These are phyloP conservation scores for Isaurus tuberculatus DNA, from an alignment of 92 coral and sea anemone genomes.

Conservation along the genomic window DNA sequence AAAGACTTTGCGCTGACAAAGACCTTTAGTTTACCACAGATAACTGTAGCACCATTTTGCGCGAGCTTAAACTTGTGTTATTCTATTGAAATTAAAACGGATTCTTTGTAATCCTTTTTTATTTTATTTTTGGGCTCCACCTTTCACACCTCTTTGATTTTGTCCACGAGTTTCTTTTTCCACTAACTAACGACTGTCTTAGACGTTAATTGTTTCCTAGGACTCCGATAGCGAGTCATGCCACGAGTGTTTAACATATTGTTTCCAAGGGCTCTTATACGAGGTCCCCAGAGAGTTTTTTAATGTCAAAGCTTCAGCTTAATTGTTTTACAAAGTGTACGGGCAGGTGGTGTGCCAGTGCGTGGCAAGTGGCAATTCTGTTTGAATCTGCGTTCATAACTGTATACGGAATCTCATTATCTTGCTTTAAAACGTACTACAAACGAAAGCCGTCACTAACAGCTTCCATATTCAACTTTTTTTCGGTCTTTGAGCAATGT, in stretches of 20 bases:
- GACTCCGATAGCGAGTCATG: neutral
- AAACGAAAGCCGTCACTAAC: no score
- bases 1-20: neutral
- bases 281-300: constrained; percentile 40
- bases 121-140: neutral
- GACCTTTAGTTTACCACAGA: neutral
- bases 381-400: no score
- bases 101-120: neutral
- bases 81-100: neutral
- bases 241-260: neutral
- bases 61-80: constrained; percentile 6
- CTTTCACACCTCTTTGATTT: neutral
- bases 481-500: no score
- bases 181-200: neutral
- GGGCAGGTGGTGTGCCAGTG: constrained; percentile 22
- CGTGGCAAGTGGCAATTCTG: neutral
- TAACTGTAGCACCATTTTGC: neutral
- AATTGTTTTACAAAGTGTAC: constrained; percentile 41
- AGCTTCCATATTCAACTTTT: no score
- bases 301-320: neutral
- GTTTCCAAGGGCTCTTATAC: constrained; percentile 1
- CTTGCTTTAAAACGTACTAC: no score
- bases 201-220: constrained; percentile 6
- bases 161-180: constrained; percentile 27
- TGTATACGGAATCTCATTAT: no score